phyloP scores from a whole-genome alignment of 2,797 vertebrate species.

The Otolemur crassicaudatus region DNA sequence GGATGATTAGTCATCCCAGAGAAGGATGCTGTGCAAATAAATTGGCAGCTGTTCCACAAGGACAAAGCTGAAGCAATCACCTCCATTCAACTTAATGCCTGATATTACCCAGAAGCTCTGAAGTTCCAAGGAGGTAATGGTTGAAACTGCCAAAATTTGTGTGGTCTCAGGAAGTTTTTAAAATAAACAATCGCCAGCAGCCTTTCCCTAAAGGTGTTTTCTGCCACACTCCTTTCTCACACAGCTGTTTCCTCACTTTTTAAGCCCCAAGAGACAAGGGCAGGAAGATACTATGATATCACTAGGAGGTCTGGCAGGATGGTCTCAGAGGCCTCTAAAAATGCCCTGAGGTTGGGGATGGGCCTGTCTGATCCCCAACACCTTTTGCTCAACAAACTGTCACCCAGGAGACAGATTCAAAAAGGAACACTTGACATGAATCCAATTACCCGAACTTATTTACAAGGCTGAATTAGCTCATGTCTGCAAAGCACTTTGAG shows the following conservation, averaged over 20 bases:
- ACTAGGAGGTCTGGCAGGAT: constrained; percentile 13
- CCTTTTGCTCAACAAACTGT: not conserved
- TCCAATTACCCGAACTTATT: constrained; percentile 66
- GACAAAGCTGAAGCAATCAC: not conserved
- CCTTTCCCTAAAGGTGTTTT: constrained; percentile 32
- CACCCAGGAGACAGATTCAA: constrained; percentile 57
- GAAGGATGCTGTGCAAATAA: not conserved
- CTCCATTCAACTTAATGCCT: not conserved
- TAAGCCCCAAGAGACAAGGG: not conserved
- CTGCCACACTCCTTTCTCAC: not conserved
- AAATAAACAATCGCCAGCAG: not conserved
- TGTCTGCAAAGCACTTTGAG: constrained; percentile 74
- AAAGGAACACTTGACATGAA: constrained; percentile 53
- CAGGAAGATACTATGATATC: not conserved
- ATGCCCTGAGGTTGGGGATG: not conserved
- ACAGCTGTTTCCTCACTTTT: constrained; percentile 59
- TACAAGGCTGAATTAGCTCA: constrained; percentile 73
- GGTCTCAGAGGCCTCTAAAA: not conserved
- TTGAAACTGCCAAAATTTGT: constrained; percentile 13
- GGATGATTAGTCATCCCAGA: not conserved
- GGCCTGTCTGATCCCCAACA: not conserved
- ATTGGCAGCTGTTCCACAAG: not conserved
- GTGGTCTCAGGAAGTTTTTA: constrained; percentile 65
- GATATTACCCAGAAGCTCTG: not conserved
- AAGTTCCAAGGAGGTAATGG: constrained; percentile 42